Evolutionary conservation across 2,888 invertebrate species (phyloP).

Genomic region (Temnothorax rugatulus): DNA sequence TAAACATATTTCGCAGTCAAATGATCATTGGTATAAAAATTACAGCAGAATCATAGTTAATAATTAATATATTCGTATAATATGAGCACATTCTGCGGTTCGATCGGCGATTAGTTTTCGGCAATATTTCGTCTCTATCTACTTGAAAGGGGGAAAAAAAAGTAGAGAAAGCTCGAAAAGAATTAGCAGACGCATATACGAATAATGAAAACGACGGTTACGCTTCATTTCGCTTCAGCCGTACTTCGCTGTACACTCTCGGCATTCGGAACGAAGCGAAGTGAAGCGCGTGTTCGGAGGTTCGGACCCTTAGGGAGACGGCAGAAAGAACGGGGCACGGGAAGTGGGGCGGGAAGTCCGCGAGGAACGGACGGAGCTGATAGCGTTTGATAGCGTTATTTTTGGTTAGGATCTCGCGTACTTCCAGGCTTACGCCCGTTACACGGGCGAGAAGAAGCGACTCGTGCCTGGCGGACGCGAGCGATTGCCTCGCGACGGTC

Average conservation of each 20-base stretch:
- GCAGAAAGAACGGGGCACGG: neutral
- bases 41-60: neutral
- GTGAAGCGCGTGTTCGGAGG: neutral
- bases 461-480: neutral
- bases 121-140: neutral
- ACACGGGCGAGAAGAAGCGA: no score
- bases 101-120: neutral
- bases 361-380: neutral
- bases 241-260: neutral
- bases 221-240: neutral
- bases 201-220: neutral
- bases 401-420: constrained; percentile 13
- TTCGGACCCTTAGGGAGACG: neutral
- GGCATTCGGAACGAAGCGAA: neutral
- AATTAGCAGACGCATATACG: neutral
- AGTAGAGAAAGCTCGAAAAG: neutral
- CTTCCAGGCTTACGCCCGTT: neutral
- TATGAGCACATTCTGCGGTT: neutral
- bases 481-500: neutral
- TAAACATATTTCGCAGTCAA: neutral
- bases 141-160: neutral
- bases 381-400: neutral
- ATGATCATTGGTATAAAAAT: neutral
- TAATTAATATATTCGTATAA: neutral
- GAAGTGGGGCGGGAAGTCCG: neutral